Conservation (phyloP, 2,797 vertebrate species). For the Petrocephalus sullivani region DNA sequence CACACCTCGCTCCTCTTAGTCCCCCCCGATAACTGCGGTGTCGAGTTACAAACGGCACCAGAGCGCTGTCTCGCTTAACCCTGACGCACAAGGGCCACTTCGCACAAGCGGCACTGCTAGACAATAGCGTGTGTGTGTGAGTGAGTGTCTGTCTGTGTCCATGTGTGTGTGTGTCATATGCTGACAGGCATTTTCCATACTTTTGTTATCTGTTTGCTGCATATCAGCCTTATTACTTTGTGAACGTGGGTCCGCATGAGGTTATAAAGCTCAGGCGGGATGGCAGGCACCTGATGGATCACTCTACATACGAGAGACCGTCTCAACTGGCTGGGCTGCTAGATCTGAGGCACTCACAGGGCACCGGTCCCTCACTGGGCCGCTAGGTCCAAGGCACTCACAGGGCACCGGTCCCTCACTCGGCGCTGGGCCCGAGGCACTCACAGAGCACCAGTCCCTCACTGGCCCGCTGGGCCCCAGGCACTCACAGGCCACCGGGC, state of each 20-base stretch:
- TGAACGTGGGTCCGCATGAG: background rate
- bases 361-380: background rate
- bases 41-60: background rate
- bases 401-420: background rate
- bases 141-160: background rate
- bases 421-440: background rate
- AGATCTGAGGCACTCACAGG: too few relatives aligned
- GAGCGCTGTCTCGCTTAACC: background rate
- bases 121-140: background rate
- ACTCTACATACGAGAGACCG: background rate
- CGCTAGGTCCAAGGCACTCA: background rate
- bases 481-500: too few relatives aligned
- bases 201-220: background rate
- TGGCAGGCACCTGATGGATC: background rate
- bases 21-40: slow-evolving; percentile 12
- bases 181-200: background rate
- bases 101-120: background rate
- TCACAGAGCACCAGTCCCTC: background rate
- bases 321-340: background rate
- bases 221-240: background rate
- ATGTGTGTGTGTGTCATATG: background rate
- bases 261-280: background rate
- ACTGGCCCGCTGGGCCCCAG: background rate
- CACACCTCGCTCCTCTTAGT: background rate
- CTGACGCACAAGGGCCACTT: background rate